phyloP scores from a whole-genome alignment of 2,113 vertebrate species.

The Ctenomys sociabilis region DNA sequence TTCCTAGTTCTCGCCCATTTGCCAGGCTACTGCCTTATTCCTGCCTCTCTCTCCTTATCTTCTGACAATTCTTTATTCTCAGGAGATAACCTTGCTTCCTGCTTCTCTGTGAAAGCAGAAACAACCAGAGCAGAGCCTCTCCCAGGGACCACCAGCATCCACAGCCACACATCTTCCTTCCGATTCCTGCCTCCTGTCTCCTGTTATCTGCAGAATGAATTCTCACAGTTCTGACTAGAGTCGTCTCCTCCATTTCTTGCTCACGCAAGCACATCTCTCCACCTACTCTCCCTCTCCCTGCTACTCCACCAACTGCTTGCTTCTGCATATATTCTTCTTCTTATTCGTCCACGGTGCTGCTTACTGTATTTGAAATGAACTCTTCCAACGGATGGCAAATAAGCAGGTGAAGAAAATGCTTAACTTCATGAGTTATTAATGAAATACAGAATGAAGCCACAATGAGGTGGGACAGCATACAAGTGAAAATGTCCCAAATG shows the following conservation, averaged over 20 bases:
- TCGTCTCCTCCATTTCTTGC: neutral
- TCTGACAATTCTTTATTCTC: neutral
- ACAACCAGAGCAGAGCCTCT: neutral
- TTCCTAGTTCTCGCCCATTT: neutral
- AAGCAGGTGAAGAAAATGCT: neutral
- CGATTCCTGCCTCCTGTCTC: too few relatives aligned
- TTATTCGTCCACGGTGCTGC: too few relatives aligned
- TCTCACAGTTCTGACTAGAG: neutral
- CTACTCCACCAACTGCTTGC: neutral
- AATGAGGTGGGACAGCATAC: neutral
- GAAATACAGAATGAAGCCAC: neutral
- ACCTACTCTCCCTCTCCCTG: neutral
- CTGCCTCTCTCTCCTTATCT: neutral
- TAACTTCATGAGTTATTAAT: neutral
- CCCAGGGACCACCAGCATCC: neutral
- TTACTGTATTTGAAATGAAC: neutral
- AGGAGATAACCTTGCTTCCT: neutral
- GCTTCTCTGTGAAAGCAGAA: neutral
- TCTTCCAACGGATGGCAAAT: neutral
- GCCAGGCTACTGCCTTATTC: neutral
- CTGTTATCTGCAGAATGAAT: accelerated
- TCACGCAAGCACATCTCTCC: neutral
- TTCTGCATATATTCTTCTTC: neutral
- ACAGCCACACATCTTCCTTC: neutral
- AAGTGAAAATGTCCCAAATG: neutral